Evolutionary conservation across 2,888 invertebrate species (phyloP).

Genomic region (Sinopyrophorus schimmeli): DNA sequence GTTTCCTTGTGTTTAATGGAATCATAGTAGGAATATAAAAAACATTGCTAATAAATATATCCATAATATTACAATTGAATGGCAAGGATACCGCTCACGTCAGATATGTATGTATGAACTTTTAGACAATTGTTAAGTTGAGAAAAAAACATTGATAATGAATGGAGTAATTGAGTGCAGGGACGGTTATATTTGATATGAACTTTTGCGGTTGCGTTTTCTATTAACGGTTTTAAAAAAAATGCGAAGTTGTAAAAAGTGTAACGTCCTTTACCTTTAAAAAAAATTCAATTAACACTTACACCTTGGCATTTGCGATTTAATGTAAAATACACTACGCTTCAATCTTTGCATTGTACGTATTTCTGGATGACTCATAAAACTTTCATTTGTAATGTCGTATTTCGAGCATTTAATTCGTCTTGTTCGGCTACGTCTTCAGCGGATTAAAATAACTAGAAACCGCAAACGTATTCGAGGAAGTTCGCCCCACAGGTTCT

Average conservation of each 20-base stretch:
- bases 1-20: too few relatives aligned
- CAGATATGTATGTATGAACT: background rate
- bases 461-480: background rate
- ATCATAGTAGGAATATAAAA: too few relatives aligned
- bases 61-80: background rate
- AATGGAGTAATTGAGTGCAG: slow-evolving; percentile 8
- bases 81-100: slow-evolving; percentile 2
- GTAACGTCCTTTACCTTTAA: slow-evolving; percentile 16
- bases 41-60: background rate
- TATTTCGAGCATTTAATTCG: background rate
- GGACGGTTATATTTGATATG: slow-evolving; percentile 7
- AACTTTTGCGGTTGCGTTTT: slow-evolving; percentile 1
- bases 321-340: background rate
- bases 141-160: slow-evolving; percentile 4
- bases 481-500: background rate
- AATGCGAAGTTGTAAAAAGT: background rate
- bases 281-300: slow-evolving; percentile 13
- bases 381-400: background rate
- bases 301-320: slow-evolving; percentile 17
- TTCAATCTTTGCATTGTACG: background rate
- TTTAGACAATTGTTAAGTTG: too few relatives aligned
- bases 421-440: background rate
- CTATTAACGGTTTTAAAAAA: slow-evolving; percentile 9
- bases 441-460: slow-evolving; percentile 3
- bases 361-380: background rate